Evolutionary conservation across 2,113 vertebrate genomes (phyloP).

Genomic region (Halcyon malimbica): DNA sequence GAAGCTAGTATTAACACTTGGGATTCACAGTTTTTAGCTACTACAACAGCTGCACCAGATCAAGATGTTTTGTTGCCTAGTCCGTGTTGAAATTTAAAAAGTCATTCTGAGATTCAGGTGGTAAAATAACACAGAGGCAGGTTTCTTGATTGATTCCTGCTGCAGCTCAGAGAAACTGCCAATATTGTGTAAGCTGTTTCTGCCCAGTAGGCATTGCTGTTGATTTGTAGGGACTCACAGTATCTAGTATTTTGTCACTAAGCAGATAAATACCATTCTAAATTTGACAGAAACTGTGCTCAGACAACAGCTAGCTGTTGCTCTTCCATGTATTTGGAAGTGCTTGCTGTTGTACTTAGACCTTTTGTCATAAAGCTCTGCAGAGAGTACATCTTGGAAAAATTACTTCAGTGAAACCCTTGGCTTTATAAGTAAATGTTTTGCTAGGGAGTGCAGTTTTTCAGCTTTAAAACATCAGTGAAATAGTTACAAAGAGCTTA

Average conservation of each 20-base stretch:
- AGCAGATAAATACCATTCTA: neutral
- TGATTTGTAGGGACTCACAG: neutral
- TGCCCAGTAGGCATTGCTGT: neutral
- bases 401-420: neutral
- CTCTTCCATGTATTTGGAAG: neutral
- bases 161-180: neutral
- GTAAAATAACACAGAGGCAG: neutral
- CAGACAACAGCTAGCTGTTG: neutral
- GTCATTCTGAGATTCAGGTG: neutral
- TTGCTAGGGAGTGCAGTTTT: neutral
- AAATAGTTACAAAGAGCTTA: neutral
- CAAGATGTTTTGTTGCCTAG: neutral
- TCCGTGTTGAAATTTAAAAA: neutral
- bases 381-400: neutral
- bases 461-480: neutral
- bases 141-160: neutral
- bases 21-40: neutral
- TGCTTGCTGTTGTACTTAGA: accelerated
- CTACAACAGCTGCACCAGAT: neutral
- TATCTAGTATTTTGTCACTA: neutral
- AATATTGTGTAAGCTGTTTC: neutral
- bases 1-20: neutral
- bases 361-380: neutral
- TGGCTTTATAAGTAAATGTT: neutral
- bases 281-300: neutral